Evolutionary conservation across 92 coral and sea anemone genomes (phyloP).

Genomic region (Virgularia gustaviana): DNA sequence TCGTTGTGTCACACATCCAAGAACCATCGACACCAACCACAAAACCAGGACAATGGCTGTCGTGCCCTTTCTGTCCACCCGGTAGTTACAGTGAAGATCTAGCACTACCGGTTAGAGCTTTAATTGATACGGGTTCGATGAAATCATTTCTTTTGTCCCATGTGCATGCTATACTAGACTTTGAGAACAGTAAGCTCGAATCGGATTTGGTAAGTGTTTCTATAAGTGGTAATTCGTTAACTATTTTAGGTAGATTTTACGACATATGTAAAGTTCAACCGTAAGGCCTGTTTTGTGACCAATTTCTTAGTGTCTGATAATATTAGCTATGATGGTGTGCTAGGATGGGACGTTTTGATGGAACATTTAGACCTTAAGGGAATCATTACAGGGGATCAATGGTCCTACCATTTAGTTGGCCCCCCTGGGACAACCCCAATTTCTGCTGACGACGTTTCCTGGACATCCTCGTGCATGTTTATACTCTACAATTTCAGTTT

Average conservation of each 20-base stretch:
- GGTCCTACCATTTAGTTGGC: constrained; percentile 15
- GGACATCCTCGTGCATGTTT: no score
- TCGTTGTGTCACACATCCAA: no score
- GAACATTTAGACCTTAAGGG: constrained; percentile 26
- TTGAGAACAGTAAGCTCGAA: not conserved
- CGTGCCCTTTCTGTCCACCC: constrained; percentile 18
- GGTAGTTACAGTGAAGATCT: constrained; percentile 1
- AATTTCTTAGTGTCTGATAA: constrained; percentile 25
- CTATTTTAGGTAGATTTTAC: constrained; percentile 8
- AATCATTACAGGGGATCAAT: not conserved
- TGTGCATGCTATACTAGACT: constrained; percentile 27
- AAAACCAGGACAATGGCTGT: no score
- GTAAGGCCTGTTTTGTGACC: not conserved
- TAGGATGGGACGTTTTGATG: constrained; percentile 29
- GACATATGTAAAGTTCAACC: constrained; percentile 2
- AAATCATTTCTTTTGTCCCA: constrained; percentile 21
- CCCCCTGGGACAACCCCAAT: not conserved
- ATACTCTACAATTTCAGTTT: no score
- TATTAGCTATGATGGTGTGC: constrained; percentile 23
- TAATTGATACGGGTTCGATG: constrained; percentile 48
- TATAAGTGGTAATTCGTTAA: constrained; percentile 30
- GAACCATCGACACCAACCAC: no score
- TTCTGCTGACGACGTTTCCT: not conserved
- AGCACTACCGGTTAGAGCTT: constrained; percentile 31
- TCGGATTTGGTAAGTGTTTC: constrained; percentile 4